Percentiles rank a stretch among this genome's conserved stretches.
phyloP scores from a whole-genome alignment of 2,113 vertebrate species.

The Sciurus niger region DNA sequence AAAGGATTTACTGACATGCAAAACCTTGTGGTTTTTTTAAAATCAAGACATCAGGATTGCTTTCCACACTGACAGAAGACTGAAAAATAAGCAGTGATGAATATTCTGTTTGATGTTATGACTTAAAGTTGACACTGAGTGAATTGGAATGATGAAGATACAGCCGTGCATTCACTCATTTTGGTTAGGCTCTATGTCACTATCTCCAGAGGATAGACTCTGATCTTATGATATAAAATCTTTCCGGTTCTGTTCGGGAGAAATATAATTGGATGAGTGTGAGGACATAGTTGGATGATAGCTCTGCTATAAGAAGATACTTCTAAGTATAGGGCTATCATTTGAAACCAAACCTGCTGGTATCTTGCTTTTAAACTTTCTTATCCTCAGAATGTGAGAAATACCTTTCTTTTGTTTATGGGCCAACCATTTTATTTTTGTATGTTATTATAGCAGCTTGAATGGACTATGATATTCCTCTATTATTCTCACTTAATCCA shows the following conservation, averaged over 20 bases:
- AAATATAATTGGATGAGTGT: not conserved
- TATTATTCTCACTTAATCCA: not conserved
- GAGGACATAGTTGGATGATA: not conserved
- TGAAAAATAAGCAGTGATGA: not conserved
- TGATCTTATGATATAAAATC: not conserved
- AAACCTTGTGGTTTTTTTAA: not conserved
- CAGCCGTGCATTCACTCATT: not conserved
- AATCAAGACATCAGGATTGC: not conserved
- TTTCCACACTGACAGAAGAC: not conserved
- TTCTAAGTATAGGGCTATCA: not conserved
- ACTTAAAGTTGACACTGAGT: not conserved
- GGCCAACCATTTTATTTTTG: accelerated
- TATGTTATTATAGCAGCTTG: not conserved
- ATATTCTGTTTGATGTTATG: not conserved
- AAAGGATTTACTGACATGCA: not conserved
- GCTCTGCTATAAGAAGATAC: too few relatives aligned
- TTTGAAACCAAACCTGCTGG: not conserved
- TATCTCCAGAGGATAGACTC: not conserved
- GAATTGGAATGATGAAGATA: not conserved
- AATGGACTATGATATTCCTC: not conserved
- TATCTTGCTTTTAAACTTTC: not conserved
- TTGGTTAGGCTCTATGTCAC: not conserved
- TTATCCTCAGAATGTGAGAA: not conserved
- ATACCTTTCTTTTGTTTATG: not conserved
- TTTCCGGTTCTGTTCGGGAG: not conserved